These are phyloP conservation scores for Opisthocomus hoazin DNA, from an alignment of 2,113 vertebrate species.

Conservation along the genomic window DNA sequence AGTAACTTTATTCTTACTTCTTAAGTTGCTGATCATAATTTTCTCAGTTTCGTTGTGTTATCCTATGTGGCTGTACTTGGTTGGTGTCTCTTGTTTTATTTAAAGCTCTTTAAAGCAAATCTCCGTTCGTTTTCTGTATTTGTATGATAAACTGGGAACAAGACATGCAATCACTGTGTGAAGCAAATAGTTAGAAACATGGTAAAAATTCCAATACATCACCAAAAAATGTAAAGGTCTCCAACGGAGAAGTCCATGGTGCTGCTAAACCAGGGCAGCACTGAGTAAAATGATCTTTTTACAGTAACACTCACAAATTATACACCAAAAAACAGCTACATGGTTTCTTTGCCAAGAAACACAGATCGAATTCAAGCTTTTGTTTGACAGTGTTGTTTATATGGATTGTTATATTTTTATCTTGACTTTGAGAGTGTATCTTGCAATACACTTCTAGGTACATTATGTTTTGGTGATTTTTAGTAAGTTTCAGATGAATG, in stretches of 20 bases:
- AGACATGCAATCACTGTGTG: background rate
- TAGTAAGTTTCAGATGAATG: background rate
- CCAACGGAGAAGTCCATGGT: background rate
- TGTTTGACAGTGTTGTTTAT: background rate
- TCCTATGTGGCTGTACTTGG: background rate
- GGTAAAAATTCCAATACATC: background rate
- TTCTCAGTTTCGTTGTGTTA: background rate
- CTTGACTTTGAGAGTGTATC: background rate
- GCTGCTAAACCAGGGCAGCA: background rate
- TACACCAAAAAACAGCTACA: background rate
- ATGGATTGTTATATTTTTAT: background rate
- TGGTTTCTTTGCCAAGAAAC: background rate
- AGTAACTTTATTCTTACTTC: background rate
- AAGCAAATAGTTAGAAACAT: background rate
- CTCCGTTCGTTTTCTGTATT: background rate
- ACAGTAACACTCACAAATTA: background rate
- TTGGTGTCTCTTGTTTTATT: background rate
- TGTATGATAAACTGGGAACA: background rate
- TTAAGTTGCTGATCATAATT: background rate
- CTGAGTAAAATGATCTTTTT: background rate
- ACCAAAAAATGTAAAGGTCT: background rate
- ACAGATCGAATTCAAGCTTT: background rate
- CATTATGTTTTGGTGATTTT: background rate
- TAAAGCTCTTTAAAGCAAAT: background rate
- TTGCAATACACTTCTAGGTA: background rate